Evolutionary conservation across 2,888 invertebrate genomes (phyloP).

Genomic region (Perizoma flavofasciatum): DNA sequence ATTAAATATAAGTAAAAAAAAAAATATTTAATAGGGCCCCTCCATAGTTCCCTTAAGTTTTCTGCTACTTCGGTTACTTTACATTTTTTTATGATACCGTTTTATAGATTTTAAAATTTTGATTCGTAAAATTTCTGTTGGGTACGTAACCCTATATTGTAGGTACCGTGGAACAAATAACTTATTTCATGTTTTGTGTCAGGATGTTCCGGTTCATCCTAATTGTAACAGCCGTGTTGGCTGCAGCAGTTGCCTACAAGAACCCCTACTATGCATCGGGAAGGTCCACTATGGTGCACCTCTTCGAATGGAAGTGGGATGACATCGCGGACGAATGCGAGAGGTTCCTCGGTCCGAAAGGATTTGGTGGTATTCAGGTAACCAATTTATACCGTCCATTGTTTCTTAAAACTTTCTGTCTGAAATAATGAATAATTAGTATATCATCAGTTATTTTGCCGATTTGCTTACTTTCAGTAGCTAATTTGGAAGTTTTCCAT

Average conservation of each 20-base stretch:
- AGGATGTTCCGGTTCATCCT: conserved; percentile 68
- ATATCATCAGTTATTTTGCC: too few species aligned
- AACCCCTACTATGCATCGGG: conserved; percentile 83
- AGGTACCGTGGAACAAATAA: too few species aligned
- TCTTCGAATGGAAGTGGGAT: conserved; percentile 93
- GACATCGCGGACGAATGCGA: conserved; percentile 93
- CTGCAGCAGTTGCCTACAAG: conserved; percentile 69
- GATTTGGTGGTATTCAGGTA: conserved; percentile 90
- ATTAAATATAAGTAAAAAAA: too few species aligned
- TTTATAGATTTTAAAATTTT: too few species aligned
- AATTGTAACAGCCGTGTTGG: conserved; percentile 51
- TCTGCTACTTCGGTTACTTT: too few species aligned
- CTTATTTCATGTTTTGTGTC: too few species aligned
- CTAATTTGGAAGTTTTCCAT: not conserved
- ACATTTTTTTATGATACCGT: too few species aligned
- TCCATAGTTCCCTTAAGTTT: too few species aligned
- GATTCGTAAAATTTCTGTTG: too few species aligned
- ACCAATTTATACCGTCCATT: conserved; percentile 13
- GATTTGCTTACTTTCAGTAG: not conserved
- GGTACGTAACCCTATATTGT: too few species aligned
- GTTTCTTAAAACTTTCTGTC: not conserved
- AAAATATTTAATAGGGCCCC: too few species aligned
- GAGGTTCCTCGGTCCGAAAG: conserved; percentile 87
- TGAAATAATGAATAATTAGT: too few species aligned
- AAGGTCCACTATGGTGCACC: conserved; percentile 87